Conservation (phyloP, 2,888 invertebrate genomes). For the Ischnus inquisitorius region DNA sequence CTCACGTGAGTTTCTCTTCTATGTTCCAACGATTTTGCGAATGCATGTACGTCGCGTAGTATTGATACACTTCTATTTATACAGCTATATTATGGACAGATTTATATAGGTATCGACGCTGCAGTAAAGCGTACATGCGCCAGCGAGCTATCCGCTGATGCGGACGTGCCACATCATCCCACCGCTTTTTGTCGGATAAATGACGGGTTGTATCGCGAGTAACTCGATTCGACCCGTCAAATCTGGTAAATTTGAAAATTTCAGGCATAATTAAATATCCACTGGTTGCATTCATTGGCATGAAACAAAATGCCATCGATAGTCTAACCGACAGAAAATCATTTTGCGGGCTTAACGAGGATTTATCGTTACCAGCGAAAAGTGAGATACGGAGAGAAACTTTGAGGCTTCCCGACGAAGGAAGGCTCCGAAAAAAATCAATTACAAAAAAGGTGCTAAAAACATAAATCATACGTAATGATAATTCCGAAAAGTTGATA, state of each 20-base stretch:
- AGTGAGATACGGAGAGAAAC: too few species aligned
- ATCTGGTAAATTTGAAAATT: slow-evolving; percentile 24
- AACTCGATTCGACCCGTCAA: background rate
- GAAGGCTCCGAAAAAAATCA: too few species aligned
- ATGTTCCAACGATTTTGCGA: slow-evolving; percentile 8
- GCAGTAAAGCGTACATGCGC: background rate
- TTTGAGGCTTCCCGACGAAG: too few species aligned
- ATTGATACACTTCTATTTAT: background rate
- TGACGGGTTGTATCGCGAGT: slow-evolving; percentile 12
- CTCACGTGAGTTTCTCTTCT: background rate
- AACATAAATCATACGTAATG: too few species aligned
- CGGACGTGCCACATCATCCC: slow-evolving; percentile 11
- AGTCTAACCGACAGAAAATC: too few species aligned
- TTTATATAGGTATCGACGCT: slow-evolving; percentile 15
- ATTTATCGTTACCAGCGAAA: too few species aligned
- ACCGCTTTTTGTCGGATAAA: slow-evolving; percentile 8
- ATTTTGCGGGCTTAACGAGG: too few species aligned
- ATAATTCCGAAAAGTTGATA: too few species aligned
- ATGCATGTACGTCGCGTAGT: slow-evolving; percentile 27
- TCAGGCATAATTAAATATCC: background rate
- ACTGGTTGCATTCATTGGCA: too few species aligned
- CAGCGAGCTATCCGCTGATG: slow-evolving; percentile 10
- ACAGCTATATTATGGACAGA: background rate
- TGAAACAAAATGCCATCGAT: too few species aligned
- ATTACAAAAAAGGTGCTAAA: too few species aligned